Evolutionary conservation across 2,113 vertebrate genomes (phyloP).

Genomic region (Proteles cristata): DNA sequence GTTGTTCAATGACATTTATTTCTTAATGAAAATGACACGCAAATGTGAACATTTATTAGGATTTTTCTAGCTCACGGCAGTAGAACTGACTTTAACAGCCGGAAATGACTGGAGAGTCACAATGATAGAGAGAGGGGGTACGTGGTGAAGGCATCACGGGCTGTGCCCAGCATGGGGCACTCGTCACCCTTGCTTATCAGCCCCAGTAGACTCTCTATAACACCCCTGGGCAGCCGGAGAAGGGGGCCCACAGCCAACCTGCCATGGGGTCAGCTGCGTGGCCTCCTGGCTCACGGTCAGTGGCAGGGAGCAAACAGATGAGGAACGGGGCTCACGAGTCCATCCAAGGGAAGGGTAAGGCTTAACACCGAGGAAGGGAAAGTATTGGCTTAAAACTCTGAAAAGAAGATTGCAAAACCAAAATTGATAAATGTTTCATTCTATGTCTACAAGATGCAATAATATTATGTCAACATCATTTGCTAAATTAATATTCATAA

Average conservation of each 20-base stretch:
- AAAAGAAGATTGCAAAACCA: conserved; percentile 26
- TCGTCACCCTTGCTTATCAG: too few species aligned
- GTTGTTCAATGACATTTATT: conserved; percentile 62
- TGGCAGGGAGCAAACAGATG: neutral
- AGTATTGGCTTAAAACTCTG: neutral
- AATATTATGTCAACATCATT: neutral
- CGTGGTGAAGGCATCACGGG: neutral
- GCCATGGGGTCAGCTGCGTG: neutral
- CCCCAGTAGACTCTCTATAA: neutral
- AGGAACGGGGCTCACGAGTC: neutral
- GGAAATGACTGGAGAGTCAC: neutral
- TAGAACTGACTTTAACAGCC: conserved; percentile 49
- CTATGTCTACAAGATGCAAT: neutral
- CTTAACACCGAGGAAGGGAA: neutral
- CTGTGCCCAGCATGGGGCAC: too few species aligned
- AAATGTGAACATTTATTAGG: conserved; percentile 70
- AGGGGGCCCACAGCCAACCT: neutral
- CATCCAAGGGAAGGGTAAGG: neutral
- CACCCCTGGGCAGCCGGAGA: too few species aligned
- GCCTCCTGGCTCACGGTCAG: neutral
- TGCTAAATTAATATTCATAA: conserved; percentile 51
- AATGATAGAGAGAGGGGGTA: too few species aligned
- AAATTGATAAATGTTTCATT: conserved; percentile 26
- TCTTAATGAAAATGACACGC: conserved; percentile 66
- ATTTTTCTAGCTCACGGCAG: conserved; percentile 38